These are phyloP conservation scores for Pomatostomus ruficeps DNA, from an alignment of 2,113 vertebrate genomes.

Conservation along the genomic window DNA sequence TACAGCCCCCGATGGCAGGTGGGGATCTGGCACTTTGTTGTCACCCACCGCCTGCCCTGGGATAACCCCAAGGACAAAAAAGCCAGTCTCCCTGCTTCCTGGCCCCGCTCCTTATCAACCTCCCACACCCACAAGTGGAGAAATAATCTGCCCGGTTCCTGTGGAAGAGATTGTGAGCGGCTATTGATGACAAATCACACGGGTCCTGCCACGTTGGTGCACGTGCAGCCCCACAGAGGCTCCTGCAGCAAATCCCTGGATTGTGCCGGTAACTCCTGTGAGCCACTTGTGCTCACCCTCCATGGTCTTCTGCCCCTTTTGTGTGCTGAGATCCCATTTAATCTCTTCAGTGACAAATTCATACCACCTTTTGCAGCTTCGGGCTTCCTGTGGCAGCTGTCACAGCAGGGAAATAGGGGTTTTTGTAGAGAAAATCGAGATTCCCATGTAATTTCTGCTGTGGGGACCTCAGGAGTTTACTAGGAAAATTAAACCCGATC, in stretches of 20 bases:
- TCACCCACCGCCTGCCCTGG: background rate
- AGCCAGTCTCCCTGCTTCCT: background rate
- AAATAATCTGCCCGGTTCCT: background rate
- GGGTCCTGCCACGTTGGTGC: background rate
- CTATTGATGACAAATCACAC: background rate
- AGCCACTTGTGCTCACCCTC: accelerated
- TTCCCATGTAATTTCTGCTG: background rate
- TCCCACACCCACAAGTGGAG: background rate
- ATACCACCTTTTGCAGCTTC: background rate
- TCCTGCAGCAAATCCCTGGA: background rate
- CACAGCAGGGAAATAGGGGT: accelerated
- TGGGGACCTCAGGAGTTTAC: background rate
- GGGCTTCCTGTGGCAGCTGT: background rate
- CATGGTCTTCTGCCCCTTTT: background rate
- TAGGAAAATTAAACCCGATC: background rate
- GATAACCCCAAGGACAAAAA: background rate
- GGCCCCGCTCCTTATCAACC: conserved; percentile 1
- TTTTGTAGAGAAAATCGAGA: background rate
- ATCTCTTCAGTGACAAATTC: background rate
- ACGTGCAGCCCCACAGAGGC: accelerated
- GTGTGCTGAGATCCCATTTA: background rate
- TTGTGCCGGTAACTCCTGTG: accelerated
- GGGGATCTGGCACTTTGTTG: background rate
- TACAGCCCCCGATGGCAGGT: accelerated
- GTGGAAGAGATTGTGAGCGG: background rate